Evolutionary conservation across 2,888 invertebrate genomes (phyloP).

Genomic region (Hemaris fuciformis): DNA sequence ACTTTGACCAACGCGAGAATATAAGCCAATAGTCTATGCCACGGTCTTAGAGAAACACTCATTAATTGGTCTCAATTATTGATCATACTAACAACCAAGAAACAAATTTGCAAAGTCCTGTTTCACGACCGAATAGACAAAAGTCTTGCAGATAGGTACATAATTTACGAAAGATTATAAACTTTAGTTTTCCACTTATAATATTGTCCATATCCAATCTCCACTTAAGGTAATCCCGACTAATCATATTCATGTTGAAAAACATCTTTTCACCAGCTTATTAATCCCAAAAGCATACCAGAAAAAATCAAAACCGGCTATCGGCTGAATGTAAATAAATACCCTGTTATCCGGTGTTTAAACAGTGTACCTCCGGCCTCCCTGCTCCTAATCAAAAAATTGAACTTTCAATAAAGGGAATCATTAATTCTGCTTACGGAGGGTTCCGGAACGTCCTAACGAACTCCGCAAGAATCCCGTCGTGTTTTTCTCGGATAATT

Average conservation of each 20-base stretch:
- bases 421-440: conserved; percentile 84
- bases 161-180: too few relatives aligned
- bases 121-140: too few relatives aligned
- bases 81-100: too few relatives aligned
- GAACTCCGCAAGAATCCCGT: conserved; percentile 72
- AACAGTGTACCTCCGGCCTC: conserved; percentile 58
- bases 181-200: too few relatives aligned
- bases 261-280: not conserved
- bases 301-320: conserved; percentile 48
- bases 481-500: conserved; percentile 75
- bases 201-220: too few relatives aligned
- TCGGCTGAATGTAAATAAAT: conserved; percentile 77
- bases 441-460: conserved; percentile 60
- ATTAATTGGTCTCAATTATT: too few relatives aligned
- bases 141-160: too few relatives aligned
- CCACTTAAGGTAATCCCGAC: not conserved
- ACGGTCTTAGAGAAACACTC: too few relatives aligned
- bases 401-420: conserved; percentile 87
- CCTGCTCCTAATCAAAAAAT: conserved; percentile 84
- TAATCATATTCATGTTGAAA: not conserved
- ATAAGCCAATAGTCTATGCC: too few relatives aligned
- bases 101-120: too few relatives aligned
- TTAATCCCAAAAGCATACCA: not conserved
- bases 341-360: conserved; percentile 77
- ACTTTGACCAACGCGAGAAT: too few relatives aligned